phyloP scores from a whole-genome alignment of 2,888 invertebrate species.

The Mamestra brassicae region DNA sequence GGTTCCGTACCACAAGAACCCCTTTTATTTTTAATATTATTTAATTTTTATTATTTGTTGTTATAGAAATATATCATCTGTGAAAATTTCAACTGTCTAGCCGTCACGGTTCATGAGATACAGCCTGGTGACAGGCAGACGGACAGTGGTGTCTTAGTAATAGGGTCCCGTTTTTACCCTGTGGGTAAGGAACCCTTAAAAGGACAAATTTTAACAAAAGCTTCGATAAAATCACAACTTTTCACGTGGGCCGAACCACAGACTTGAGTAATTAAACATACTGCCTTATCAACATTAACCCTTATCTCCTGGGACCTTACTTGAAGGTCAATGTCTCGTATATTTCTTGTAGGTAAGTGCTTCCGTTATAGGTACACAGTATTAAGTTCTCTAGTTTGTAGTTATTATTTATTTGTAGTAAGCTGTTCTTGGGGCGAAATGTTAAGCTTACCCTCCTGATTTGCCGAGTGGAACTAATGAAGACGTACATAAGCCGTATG shows the following conservation, averaged over 20 bases:
- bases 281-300: background rate
- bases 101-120: too few relatives aligned
- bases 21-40: too few relatives aligned
- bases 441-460: slow-evolving; percentile 24
- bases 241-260: slow-evolving; percentile 2
- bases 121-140: too few relatives aligned
- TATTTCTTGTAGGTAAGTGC: background rate
- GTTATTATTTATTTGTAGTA: slow-evolving; percentile 47
- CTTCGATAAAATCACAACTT: background rate
- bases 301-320: background rate
- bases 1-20: too few relatives aligned
- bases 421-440: slow-evolving; percentile 10
- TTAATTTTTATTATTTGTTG: too few relatives aligned
- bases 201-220: background rate
- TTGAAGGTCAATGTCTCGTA: background rate
- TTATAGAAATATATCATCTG: too few relatives aligned
- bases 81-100: too few relatives aligned
- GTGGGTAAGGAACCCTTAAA: too few relatives aligned
- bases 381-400: background rate
- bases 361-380: slow-evolving; percentile 4
- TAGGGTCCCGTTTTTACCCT: too few relatives aligned
- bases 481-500: background rate
- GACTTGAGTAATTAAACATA: slow-evolving; percentile 3
- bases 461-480: slow-evolving; percentile 7
- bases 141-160: too few relatives aligned